Evolutionary conservation across 2,888 invertebrate genomes (phyloP).

Genomic region (Oscheius sp.): DNA sequence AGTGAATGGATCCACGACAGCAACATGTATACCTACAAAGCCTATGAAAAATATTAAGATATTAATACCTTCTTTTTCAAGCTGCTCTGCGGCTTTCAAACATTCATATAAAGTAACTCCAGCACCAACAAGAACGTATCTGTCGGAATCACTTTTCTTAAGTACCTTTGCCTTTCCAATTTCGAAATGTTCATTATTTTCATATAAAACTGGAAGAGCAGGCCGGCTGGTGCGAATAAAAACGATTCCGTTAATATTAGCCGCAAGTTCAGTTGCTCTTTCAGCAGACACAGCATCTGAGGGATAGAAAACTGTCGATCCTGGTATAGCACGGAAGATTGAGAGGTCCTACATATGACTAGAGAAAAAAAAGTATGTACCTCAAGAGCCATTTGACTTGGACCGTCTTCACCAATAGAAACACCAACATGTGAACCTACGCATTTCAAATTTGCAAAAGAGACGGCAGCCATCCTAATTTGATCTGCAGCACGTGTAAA

Average conservation of each 20-base stretch:
- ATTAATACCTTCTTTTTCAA: constrained; percentile 47
- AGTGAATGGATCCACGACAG: constrained; percentile 84
- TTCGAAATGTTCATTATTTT: constrained; percentile 83
- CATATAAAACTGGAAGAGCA: constrained; percentile 85
- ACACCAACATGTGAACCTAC: constrained; percentile 92
- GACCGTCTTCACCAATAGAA: constrained; percentile 81
- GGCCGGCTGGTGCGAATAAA: constrained; percentile 96
- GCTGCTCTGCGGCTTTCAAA: constrained; percentile 77
- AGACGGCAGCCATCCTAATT: constrained; percentile 98
- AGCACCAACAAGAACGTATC: constrained; percentile 87
- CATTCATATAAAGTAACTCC: constrained; percentile 94
- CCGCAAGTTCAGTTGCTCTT: constrained; percentile 89
- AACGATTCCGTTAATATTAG: constrained; percentile 78
- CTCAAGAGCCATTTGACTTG: constrained; percentile 99
- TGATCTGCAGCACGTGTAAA: constrained; percentile 95
- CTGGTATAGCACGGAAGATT: constrained; percentile 89
- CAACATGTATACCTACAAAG: constrained; percentile 76
- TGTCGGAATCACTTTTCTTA: constrained; percentile 81
- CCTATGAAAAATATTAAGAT: neutral
- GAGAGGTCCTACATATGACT: constrained; percentile 79
- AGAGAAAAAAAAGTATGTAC: constrained; percentile 74
- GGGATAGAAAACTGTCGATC: constrained; percentile 79
- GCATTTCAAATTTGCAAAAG: constrained; percentile 95
- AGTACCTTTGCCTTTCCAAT: constrained; percentile 79
- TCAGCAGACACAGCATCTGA: constrained; percentile 90